Conservation (phyloP, 2,888 invertebrate species). For the Diloba caeruleocephala region DNA sequence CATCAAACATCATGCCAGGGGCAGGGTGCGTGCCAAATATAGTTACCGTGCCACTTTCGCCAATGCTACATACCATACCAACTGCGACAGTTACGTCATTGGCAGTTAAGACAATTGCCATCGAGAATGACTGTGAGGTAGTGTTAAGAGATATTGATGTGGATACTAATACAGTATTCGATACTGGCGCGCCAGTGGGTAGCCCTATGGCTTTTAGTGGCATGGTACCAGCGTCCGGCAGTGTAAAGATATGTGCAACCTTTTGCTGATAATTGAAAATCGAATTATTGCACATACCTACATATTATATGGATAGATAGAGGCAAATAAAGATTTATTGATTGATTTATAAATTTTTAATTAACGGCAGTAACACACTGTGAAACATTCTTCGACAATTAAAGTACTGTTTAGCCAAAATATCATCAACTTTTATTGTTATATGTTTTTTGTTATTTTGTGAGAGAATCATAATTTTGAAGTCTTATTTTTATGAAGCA, state of each 20-base stretch:
- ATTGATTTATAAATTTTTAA: too few relatives aligned
- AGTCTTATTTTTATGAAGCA: too few relatives aligned
- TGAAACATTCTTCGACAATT: too few relatives aligned
- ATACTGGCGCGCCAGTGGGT: not conserved
- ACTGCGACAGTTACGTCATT: conserved; percentile 10
- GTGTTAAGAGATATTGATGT: not conserved
- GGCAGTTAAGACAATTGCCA: not conserved
- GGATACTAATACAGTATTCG: too few relatives aligned
- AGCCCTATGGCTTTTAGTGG: conserved; percentile 31
- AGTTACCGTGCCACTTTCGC: conserved; percentile 9
- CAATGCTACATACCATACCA: conserved; percentile 19
- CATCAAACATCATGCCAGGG: conserved; percentile 2
- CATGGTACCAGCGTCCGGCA: conserved; percentile 38
- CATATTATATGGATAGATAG: too few relatives aligned
- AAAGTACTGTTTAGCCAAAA: too few relatives aligned
- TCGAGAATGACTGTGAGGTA: too few relatives aligned
- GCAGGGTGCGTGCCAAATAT: not conserved
- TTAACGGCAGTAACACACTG: too few relatives aligned
- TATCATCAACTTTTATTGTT: too few relatives aligned
- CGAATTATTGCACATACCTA: not conserved
- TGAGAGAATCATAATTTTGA: too few relatives aligned
- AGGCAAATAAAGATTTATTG: too few relatives aligned
- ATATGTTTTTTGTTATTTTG: too few relatives aligned
- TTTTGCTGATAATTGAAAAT: conserved; percentile 16
- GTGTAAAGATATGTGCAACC: conserved; percentile 27